phyloP scores from a whole-genome alignment of 2,797 vertebrate species.

The Scomberomorus guttatus region DNA sequence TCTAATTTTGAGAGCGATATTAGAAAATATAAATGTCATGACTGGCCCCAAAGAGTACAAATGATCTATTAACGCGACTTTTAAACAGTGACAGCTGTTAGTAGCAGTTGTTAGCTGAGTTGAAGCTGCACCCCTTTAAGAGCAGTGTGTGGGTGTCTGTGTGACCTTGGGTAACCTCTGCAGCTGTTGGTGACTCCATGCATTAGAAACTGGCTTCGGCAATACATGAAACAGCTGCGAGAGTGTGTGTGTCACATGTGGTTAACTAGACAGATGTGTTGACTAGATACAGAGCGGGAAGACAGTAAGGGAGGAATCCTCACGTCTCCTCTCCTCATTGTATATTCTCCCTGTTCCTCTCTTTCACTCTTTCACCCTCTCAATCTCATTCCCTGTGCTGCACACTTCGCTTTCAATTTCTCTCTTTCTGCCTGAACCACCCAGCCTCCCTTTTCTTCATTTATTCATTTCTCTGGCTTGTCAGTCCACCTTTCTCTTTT shows the following conservation, averaged over 20 bases:
- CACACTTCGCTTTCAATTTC: conserved; percentile 70
- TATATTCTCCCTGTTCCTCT: conserved; percentile 50
- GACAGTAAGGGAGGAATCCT: neutral
- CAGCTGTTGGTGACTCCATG: neutral
- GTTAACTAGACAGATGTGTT: conserved; percentile 11
- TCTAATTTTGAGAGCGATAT: no score
- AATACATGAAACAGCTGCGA: neutral
- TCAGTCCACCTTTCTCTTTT: neutral
- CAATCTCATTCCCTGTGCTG: conserved; percentile 38
- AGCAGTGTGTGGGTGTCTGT: neutral
- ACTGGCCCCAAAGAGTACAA: no score
- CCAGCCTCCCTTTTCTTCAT: conserved; percentile 41
- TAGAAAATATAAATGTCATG: no score
- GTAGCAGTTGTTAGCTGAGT: no score
- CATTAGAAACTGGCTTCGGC: neutral
- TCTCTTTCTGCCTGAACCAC: conserved; percentile 32
- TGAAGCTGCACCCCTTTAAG: no score
- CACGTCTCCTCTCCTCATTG: conserved; percentile 42
- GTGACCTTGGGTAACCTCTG: conserved; percentile 24
- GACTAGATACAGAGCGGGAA: neutral
- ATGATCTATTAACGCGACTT: no score
- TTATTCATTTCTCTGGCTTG: conserved; percentile 51
- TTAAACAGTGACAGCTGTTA: no score
- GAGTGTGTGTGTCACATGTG: conserved; percentile 14
- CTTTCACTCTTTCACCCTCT: conserved; percentile 34